A percentile compares a stretch with the other conserved stretches of the same genome.
These are phyloP conservation scores for Augiades crinisus DNA, from an alignment of 2,888 invertebrate genomes.

Conservation along the genomic window DNA sequence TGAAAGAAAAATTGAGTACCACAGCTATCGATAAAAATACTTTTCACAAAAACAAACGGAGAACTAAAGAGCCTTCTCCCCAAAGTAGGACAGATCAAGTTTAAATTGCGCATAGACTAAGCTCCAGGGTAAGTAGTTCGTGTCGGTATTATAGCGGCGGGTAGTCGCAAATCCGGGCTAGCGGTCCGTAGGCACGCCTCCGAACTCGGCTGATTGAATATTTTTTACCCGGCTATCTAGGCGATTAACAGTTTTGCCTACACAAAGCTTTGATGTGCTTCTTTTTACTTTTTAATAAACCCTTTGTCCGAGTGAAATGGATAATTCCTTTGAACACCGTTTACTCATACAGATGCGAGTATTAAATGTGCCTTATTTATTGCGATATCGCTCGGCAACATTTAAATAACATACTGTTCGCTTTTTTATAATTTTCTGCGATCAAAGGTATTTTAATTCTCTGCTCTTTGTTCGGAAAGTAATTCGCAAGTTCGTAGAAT, in stretches of 20 bases:
- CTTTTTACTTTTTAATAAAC: conserved; percentile 24
- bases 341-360: not conserved
- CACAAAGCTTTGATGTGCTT: conserved; percentile 24
- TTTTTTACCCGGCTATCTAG: conserved; percentile 24
- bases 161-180: conserved; percentile 49
- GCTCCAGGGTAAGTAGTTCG: conserved; percentile 40
- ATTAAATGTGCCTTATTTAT: not conserved
- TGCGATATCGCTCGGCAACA: not conserved
- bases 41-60: not conserved
- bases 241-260: conserved; percentile 26
- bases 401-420: not conserved
- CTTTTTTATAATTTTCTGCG: not conserved
- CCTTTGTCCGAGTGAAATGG: conserved; percentile 26
- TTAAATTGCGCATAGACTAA: conserved; percentile 32
- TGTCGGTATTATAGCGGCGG: conserved; percentile 43
- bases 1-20: too few species aligned
- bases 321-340: conserved; percentile 22
- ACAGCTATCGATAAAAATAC: not conserved
- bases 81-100: conserved; percentile 27
- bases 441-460: not conserved
- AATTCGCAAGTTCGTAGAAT: not conserved
- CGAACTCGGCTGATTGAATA: conserved; percentile 23
- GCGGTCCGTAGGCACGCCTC: conserved; percentile 47
- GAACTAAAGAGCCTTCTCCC: conserved; percentile 26
- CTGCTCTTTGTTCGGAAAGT: not conserved